A percentile compares a stretch with the other conserved stretches of the same genome.
phyloP scores from a whole-genome alignment of 2,113 vertebrate species.

The Helogale parvula region DNA sequence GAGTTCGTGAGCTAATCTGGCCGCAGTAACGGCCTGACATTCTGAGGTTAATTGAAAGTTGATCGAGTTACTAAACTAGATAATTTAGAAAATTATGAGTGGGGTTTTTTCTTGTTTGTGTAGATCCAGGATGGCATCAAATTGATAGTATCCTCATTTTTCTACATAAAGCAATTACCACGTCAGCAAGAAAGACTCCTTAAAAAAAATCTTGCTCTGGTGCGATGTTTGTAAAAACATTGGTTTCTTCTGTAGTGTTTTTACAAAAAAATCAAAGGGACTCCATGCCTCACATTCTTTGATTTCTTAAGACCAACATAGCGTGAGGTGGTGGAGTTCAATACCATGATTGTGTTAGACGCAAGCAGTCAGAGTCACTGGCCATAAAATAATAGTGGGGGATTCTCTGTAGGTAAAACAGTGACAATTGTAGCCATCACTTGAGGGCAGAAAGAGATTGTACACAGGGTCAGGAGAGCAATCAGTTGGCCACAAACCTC shows the following conservation, averaged over 20 bases:
- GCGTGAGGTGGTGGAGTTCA: not conserved
- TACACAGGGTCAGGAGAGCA: constrained; percentile 53
- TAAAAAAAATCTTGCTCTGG: not conserved
- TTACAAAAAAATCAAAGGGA: constrained; percentile 28
- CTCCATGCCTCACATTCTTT: not conserved
- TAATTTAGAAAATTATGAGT: constrained; percentile 14
- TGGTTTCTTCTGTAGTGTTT: constrained; percentile 19
- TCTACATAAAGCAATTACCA: not conserved
- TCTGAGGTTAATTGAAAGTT: constrained; percentile 45
- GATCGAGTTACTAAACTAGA: constrained; percentile 27
- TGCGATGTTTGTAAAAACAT: constrained; percentile 12
- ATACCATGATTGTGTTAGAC: not conserved
- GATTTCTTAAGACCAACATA: not conserved
- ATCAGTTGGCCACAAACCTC: constrained; percentile 10
- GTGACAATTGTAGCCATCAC: constrained; percentile 62
- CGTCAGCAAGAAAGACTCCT: not conserved
- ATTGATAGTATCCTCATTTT: not conserved
- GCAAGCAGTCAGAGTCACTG: not conserved
- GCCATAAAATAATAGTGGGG: not conserved
- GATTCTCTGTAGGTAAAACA: constrained; percentile 46
- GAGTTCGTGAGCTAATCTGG: not conserved
- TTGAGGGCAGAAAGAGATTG: constrained; percentile 55
- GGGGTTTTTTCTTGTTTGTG: not conserved
- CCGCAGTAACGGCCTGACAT: not conserved
- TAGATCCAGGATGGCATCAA: not conserved